phyloP scores from a whole-genome alignment of 1,140 invertebrate genomes.

The Tyrophagus putrescentiae region DNA sequence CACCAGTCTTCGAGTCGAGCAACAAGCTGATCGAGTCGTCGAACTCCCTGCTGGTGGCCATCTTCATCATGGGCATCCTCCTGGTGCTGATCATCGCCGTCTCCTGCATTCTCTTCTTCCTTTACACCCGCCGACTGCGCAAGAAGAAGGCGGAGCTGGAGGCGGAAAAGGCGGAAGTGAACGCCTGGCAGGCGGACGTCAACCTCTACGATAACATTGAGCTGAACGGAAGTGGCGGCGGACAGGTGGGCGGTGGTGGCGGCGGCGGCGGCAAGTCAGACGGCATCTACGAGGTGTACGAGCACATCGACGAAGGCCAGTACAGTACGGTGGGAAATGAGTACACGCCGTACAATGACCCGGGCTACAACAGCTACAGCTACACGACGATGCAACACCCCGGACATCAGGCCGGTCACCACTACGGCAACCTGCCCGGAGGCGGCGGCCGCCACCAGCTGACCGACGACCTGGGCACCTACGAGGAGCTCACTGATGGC shows the following conservation, averaged over 20 bases:
- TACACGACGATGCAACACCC: too few relatives aligned
- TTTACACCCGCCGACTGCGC: not conserved
- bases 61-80: slow-evolving; percentile 4
- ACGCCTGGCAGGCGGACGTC: not conserved
- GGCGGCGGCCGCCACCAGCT: too few relatives aligned
- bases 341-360: not conserved
- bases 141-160: not conserved
- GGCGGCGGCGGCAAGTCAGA: too few relatives aligned
- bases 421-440: too few relatives aligned
- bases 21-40: slow-evolving; percentile 7
- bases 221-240: not conserved
- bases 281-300: slow-evolving; percentile 4
- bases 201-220: slow-evolving; percentile 2
- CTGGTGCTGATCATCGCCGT: not conserved
- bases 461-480: too few relatives aligned
- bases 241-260: not conserved
- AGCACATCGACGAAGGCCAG: not conserved
- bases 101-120: not conserved
- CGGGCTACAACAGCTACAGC: too few relatives aligned
- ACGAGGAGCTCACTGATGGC: too few relatives aligned
- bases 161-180: not conserved
- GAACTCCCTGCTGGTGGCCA: not conserved
- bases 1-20: not conserved
- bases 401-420: too few relatives aligned
- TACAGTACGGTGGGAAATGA: not conserved